Percentiles rank a stretch among this genome's conserved stretches.
These are phyloP conservation scores for Glyptemys insculpta DNA, from an alignment of 2,797 vertebrate genomes.

Conservation along the genomic window DNA sequence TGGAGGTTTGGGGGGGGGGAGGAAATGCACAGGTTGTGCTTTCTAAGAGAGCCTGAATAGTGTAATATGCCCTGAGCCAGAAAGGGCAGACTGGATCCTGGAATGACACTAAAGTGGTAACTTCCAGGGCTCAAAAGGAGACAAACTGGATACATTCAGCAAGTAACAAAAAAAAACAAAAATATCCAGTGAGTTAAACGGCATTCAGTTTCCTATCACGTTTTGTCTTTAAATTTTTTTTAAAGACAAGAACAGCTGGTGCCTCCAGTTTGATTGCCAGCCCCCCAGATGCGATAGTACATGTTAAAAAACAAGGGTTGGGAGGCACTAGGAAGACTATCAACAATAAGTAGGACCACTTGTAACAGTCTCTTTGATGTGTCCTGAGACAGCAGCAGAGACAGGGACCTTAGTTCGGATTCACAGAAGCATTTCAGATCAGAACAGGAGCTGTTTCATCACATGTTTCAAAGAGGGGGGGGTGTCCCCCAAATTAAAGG, in stretches of 20 bases:
- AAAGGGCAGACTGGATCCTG: not conserved
- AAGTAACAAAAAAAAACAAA: not conserved
- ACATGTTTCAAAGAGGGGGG: not conserved
- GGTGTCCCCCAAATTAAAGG: not conserved
- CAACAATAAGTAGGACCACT: conserved; percentile 36
- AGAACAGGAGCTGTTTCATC: not conserved
- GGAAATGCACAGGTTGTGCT: not conserved
- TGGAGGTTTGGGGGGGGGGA: not conserved
- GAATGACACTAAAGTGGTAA: not conserved
- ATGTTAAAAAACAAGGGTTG: not conserved
- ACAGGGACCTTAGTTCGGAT: conserved; percentile 3
- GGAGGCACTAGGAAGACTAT: not conserved
- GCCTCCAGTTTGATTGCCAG: not conserved
- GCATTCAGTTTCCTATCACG: not conserved
- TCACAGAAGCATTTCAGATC: conserved; percentile 13
- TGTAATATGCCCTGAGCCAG: not conserved
- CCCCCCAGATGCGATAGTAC: not conserved
- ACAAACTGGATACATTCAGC: not conserved
- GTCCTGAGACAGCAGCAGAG: not conserved
- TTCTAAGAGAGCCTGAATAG: not conserved
- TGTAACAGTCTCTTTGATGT: conserved; percentile 38
- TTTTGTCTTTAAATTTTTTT: not conserved
- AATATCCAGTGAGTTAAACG: not conserved
- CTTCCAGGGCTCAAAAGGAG: not conserved
- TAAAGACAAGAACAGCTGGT: conserved; percentile 10